phyloP scores from a whole-genome alignment of 2,888 invertebrate species.

The Mimas tiliae region DNA sequence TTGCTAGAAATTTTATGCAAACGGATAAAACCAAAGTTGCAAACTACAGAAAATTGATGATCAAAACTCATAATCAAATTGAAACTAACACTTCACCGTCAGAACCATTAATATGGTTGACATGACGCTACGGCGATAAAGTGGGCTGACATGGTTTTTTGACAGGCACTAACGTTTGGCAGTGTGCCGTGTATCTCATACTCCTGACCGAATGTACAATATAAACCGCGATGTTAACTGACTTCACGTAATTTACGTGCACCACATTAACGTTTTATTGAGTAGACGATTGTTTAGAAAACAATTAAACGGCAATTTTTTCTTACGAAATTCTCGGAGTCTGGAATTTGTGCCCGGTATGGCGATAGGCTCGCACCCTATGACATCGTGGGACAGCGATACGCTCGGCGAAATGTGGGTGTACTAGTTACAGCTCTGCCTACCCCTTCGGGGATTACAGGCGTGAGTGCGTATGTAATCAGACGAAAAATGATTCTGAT shows the following conservation, averaged over 20 bases:
- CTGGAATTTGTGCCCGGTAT: too few relatives aligned
- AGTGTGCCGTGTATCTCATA: conserved; percentile 6
- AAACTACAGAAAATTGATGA: not conserved
- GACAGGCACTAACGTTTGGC: conserved; percentile 7
- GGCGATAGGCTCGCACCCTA: too few relatives aligned
- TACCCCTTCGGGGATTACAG: too few relatives aligned
- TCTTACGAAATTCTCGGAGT: too few relatives aligned
- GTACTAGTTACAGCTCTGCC: too few relatives aligned
- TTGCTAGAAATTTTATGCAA: too few relatives aligned
- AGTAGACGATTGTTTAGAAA: not conserved
- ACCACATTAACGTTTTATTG: conserved; percentile 5
- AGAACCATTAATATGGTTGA: conserved; percentile 1
- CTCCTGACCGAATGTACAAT: conserved; percentile 14
- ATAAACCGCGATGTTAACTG: conserved; percentile 10
- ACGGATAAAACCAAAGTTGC: not conserved
- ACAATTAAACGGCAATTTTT: not conserved
- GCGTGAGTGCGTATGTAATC: too few relatives aligned
- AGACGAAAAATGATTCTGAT: not conserved
- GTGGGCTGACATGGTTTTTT: not conserved
- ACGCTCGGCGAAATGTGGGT: too few relatives aligned
- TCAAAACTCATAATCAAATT: not conserved
- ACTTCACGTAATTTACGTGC: not conserved
- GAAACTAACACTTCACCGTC: not conserved
- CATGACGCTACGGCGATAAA: not conserved
- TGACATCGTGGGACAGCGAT: too few relatives aligned